A percentile compares a stretch with the other conserved stretches of the same genome.
phyloP scores from a whole-genome alignment of 2,797 vertebrate genomes.

The Neostethus bicornis region DNA sequence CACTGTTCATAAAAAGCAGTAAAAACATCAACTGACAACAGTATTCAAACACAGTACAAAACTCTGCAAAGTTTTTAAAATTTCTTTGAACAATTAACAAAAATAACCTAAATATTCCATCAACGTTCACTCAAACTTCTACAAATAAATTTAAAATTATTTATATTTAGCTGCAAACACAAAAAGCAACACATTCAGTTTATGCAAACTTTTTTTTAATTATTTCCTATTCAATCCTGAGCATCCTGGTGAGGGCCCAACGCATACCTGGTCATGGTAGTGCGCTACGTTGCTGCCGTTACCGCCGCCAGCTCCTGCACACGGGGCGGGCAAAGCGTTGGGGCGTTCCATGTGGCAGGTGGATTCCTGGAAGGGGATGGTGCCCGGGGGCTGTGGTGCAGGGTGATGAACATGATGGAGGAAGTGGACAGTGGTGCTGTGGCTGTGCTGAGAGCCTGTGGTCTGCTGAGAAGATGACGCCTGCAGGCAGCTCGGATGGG shows the following conservation, averaged over 20 bases:
- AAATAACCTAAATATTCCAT: background rate
- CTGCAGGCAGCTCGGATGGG: constrained; percentile 92
- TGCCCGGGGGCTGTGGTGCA: constrained; percentile 85
- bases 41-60: background rate
- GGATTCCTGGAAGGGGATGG: constrained; percentile 87
- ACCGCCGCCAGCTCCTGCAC: constrained; percentile 82
- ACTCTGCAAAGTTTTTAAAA: no score
- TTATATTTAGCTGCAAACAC: no score
- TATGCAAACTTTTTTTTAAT: no score
- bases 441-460: constrained; percentile 79
- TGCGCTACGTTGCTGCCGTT: constrained; percentile 69
- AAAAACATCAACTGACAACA: background rate
- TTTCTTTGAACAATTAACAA: no score
- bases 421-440: constrained; percentile 88
- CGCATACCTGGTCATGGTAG: constrained; percentile 95
- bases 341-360: constrained; percentile 91
- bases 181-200: no score
- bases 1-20: fast-evolving
- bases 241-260: no score
- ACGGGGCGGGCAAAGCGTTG: constrained; percentile 86
- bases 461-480: constrained; percentile 81
- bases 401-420: constrained; percentile 91
- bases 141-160: no score
- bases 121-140: no score
- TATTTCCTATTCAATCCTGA: no score